Evolutionary conservation across 2,888 invertebrate genomes (phyloP).

Genomic region (Autographa pulchrina): DNA sequence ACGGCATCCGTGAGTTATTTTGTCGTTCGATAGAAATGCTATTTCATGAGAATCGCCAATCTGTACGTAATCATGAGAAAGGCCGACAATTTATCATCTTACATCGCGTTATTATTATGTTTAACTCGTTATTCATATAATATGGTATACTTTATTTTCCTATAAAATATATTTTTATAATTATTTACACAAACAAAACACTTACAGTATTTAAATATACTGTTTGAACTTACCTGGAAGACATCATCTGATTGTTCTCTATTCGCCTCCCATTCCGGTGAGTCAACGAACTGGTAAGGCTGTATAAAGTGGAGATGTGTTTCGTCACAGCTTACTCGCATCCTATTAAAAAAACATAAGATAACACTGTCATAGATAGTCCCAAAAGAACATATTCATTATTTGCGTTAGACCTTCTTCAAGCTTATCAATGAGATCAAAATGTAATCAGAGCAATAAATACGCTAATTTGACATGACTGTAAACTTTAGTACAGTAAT

Average conservation of each 20-base stretch:
- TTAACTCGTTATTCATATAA: neutral
- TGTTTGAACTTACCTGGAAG: conserved; percentile 90
- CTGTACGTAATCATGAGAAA: conserved; percentile 1
- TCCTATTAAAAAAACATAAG: conserved; percentile 82
- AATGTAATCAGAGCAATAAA: conserved; percentile 27
- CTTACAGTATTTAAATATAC: too few species aligned
- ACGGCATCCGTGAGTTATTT: conserved; percentile 12
- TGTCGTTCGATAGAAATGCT: conserved; percentile 5
- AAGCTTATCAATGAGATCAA: conserved; percentile 30
- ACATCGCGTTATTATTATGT: neutral
- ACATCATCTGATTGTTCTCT: conserved; percentile 93
- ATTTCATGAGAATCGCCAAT: neutral
- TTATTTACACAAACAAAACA: neutral
- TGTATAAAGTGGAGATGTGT: conserved; percentile 95
- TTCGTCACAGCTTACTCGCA: conserved; percentile 94
- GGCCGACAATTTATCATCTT: neutral
- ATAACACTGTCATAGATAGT: neutral
- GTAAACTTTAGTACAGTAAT: conserved; percentile 22
- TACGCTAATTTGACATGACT: conserved; percentile 21
- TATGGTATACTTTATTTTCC: neutral
- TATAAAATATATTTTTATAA: neutral
- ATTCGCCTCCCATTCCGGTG: conserved; percentile 96
- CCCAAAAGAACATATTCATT: neutral
- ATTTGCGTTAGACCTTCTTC: conserved; percentile 11
- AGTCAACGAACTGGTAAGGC: conserved; percentile 95